Evolutionary conservation across 2,113 vertebrate species (phyloP), one percentile per base, ranked within the genome.

Genomic region (Paedocypris sp.): DNA sequence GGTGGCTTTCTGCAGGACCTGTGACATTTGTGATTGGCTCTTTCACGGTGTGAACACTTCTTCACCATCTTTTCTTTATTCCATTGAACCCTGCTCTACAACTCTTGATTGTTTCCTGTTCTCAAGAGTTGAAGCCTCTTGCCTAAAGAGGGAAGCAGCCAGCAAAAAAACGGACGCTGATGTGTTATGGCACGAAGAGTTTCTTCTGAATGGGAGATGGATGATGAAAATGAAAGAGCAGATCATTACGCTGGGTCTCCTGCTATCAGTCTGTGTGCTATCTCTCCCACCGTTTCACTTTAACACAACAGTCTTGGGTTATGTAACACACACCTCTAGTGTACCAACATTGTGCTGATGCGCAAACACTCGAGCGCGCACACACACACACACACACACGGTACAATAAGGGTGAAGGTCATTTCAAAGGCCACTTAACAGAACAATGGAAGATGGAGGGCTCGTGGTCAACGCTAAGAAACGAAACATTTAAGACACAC

Each of bases 51-150:
- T n/a, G n/a, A n/a, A n/a, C 8, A 19, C 69, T 69, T 46, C 69
- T 71, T 29, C 42, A 33, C 47, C 25, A 52, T 62, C 54, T 28
- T 70, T 48, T 62, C 39, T 62, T 68, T 52, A 70, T 52, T 69
- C 64, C 26, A 52, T 36, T 8, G 38, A 33, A 6, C 53, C 48
- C 12, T 26, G 3, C 32, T 51, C 1, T 15, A 43, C 11, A 25
- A 54, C 10, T 1, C 15, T n/a, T n/a, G n/a, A n/a, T n/a, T n/a
- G n/a, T n/a, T n/a, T n/a, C n/a, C n/a, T n/a, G n/a, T n/a, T n/a
- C n/a, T n/a, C n/a, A n/a, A n/a, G n/a, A n/a, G n/a, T n/a, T n/a
- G n/a, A n/a, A n/a, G n/a, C n/a, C n/a, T n/a, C n/a, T n/a, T n/a
- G n/a, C n/a, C n/a, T n/a, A n/a, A n/a, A n/a, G n/a, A n/a, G n/a